Evolutionary conservation across 2,888 invertebrate species (phyloP).

Genomic region (Nipponacmea schrenckii): DNA sequence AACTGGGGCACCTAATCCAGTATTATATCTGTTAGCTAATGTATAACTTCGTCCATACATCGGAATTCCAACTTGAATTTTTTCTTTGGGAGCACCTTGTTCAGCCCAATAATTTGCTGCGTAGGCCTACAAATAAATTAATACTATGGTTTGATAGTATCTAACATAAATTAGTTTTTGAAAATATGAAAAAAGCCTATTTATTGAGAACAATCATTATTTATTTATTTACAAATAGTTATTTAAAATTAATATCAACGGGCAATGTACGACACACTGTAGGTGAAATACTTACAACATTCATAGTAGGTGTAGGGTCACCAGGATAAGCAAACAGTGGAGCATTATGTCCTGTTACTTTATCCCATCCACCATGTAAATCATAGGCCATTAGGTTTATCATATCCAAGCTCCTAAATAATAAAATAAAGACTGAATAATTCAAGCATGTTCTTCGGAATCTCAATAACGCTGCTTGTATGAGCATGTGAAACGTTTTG

Average conservation of each 20-base stretch:
- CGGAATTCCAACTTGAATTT: conserved; percentile 92
- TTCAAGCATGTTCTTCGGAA: no score
- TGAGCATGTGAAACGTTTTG: no score
- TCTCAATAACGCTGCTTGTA: no score
- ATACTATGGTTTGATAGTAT: neutral
- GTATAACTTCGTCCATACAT: conserved; percentile 93
- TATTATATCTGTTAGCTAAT: conserved; percentile 72
- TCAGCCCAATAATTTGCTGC: conserved; percentile 36
- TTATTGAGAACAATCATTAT: neutral
- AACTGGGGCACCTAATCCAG: conserved; percentile 38
- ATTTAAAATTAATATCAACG: no score
- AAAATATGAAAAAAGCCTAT: no score
- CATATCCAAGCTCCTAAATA: conserved; percentile 39
- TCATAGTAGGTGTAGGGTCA: conserved; percentile 34
- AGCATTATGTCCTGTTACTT: conserved; percentile 58
- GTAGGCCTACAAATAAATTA: conserved; percentile 34
- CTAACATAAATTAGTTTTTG: neutral
- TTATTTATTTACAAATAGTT: neutral
- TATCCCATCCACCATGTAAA: conserved; percentile 61
- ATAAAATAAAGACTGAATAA: no score
- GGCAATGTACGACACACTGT: no score
- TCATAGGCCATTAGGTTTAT: conserved; percentile 61
- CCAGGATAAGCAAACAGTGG: conserved; percentile 48
- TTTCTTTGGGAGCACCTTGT: conserved; percentile 88
- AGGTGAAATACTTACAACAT: conserved; percentile 29